Percentiles rank a stretch among this genome's conserved stretches.
Evolutionary conservation across 2,888 invertebrate species (phyloP).

Genomic region (Cryptosula pallasiana): DNA sequence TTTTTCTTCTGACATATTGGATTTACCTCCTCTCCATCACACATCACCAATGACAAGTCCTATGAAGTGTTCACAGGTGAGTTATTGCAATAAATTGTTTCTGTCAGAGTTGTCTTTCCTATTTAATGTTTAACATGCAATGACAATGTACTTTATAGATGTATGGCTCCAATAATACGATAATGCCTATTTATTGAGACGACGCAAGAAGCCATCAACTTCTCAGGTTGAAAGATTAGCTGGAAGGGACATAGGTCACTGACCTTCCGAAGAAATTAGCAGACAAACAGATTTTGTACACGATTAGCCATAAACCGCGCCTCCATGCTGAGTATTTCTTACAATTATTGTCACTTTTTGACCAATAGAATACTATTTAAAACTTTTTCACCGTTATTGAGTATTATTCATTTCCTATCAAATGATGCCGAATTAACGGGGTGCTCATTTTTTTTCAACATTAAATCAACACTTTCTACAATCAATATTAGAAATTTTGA

Average conservation of each 20-base stretch:
- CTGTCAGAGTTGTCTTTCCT: no score
- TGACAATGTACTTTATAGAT: not conserved
- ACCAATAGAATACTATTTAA: not conserved
- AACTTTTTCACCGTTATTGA: not conserved
- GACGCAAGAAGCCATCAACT: no score
- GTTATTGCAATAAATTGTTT: not conserved
- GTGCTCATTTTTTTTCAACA: not conserved
- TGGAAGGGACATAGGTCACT: no score
- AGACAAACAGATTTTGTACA: no score
- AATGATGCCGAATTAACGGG: not conserved
- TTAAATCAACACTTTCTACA: no score
- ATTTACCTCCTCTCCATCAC: not conserved
- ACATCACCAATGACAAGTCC: slow-evolving; percentile 18
- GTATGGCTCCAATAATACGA: not conserved
- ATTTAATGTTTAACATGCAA: no score
- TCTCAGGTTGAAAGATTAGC: no score
- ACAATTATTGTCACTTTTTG: not conserved
- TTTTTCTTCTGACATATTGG: not conserved
- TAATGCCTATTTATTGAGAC: slow-evolving; percentile 13
- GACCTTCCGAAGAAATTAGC: no score
- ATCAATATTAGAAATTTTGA: no score
- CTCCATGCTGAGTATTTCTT: no score
- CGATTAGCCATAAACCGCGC: no score
- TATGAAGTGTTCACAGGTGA: slow-evolving; percentile 11
- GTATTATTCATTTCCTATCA: not conserved